phyloP scores from a whole-genome alignment of 2,797 vertebrate species.

The Coilia nasus region DNA sequence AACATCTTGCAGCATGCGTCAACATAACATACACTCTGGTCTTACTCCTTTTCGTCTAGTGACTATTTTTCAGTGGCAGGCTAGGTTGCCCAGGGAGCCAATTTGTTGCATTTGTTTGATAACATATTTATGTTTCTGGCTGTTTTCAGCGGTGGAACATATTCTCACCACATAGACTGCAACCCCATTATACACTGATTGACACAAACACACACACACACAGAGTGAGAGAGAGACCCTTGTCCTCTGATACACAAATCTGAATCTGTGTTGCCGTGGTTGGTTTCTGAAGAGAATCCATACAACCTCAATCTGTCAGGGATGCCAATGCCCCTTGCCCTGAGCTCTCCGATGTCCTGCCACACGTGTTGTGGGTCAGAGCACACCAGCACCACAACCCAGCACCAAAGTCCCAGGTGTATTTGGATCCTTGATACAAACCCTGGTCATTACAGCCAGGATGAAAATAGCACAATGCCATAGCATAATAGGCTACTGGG shows the following conservation, averaged over 20 bases:
- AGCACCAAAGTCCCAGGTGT: not conserved
- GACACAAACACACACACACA: constrained; percentile 19
- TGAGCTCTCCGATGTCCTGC: constrained; percentile 35
- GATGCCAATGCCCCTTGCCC: constrained; percentile 19
- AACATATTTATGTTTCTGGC: not conserved
- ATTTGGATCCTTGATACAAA: not conserved
- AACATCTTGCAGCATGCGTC: not conserved
- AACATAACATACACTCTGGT: not conserved
- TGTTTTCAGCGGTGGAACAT: not conserved
- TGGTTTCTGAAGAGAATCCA: constrained; percentile 45
- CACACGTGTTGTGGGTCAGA: constrained; percentile 8
- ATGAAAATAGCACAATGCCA: not conserved
- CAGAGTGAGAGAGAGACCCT: not conserved
- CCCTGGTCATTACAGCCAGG: not conserved
- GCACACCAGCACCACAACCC: constrained; percentile 25
- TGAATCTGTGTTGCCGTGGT: constrained; percentile 40
- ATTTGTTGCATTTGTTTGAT: not conserved
- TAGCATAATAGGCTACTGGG: no score
- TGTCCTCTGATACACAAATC: constrained; percentile 24
- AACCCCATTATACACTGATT: not conserved
- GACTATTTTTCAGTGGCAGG: not conserved
- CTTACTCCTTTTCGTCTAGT: not conserved
- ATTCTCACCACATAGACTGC: not conserved
- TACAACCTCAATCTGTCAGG: constrained; percentile 64
- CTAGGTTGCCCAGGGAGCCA: not conserved